These are phyloP conservation scores for Sylvia atricapilla DNA, from an alignment of 2,113 vertebrate species.

Conservation along the genomic window DNA sequence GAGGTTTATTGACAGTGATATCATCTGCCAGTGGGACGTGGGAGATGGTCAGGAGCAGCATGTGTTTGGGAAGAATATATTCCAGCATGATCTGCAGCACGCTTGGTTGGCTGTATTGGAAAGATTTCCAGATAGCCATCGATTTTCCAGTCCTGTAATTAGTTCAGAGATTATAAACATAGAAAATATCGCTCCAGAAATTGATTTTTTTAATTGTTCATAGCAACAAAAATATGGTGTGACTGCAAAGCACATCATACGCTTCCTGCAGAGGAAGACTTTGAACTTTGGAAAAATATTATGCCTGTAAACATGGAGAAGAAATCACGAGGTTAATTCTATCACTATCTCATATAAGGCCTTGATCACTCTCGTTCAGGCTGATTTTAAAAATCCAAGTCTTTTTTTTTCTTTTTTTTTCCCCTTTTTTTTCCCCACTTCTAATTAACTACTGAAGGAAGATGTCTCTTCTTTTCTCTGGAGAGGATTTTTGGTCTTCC, in stretches of 20 bases:
- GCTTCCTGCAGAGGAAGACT: slow-evolving; percentile 10
- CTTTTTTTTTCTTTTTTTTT: neutral
- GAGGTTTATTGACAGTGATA: neutral
- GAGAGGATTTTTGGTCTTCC: neutral
- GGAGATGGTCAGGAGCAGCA: neutral
- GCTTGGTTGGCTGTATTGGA: neutral
- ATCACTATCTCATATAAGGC: neutral
- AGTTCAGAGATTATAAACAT: slow-evolving; percentile 33
- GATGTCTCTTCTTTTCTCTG: neutral
- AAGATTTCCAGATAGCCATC: slow-evolving; percentile 34
- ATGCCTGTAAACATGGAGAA: neutral
- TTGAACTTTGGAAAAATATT: slow-evolving; percentile 4
- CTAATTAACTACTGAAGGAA: neutral
- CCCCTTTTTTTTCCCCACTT: neutral
- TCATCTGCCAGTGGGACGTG: neutral
- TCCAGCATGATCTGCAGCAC: neutral
- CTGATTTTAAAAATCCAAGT: neutral
- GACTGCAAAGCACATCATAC: neutral
- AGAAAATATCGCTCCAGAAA: slow-evolving; percentile 29
- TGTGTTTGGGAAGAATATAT: neutral
- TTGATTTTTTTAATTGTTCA: slow-evolving; percentile 34
- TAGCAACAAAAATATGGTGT: neutral
- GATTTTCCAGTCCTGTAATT: slow-evolving; percentile 51
- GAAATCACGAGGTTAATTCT: neutral
- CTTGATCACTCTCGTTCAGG: neutral